Conservation (phyloP, 2,113 vertebrate genomes). For the Barbus barbus region DNA sequence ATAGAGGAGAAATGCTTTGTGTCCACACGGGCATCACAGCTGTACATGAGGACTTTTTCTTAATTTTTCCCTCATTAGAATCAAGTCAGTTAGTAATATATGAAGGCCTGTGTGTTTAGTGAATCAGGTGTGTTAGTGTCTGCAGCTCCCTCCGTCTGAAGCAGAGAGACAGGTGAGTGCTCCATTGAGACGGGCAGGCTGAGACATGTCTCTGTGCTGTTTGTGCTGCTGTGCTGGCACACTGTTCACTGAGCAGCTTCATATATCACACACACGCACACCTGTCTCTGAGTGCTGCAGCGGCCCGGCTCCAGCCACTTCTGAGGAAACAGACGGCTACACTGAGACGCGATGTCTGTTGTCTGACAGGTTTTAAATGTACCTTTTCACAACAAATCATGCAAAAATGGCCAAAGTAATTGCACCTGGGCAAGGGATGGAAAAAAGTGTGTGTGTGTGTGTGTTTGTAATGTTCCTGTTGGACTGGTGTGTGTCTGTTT, state of each 20-base stretch:
- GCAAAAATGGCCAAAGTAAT: neutral
- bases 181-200: slow-evolving; percentile 42
- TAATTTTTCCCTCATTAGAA: neutral
- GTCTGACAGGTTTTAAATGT: neutral
- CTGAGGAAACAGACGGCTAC: neutral
- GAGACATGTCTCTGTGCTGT: slow-evolving; percentile 50
- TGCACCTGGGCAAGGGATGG: too few species aligned
- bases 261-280: neutral
- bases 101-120: neutral
- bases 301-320: neutral
- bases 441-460: neutral
- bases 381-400: neutral
- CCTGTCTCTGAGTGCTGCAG: neutral
- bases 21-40: neutral
- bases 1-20: neutral
- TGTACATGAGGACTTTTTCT: neutral
- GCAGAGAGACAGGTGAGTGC: neutral
- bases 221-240: neutral
- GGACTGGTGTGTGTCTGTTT: too few species aligned
- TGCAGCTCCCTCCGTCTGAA: neutral
- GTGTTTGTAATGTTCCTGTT: neutral
- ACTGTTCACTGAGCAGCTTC: neutral
- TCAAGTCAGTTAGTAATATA: neutral
- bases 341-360: neutral
- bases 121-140: neutral